Base-by-base conservation (phyloP, 2,888 invertebrate genomes). In the Tromatobia lineatoria region DNA sequence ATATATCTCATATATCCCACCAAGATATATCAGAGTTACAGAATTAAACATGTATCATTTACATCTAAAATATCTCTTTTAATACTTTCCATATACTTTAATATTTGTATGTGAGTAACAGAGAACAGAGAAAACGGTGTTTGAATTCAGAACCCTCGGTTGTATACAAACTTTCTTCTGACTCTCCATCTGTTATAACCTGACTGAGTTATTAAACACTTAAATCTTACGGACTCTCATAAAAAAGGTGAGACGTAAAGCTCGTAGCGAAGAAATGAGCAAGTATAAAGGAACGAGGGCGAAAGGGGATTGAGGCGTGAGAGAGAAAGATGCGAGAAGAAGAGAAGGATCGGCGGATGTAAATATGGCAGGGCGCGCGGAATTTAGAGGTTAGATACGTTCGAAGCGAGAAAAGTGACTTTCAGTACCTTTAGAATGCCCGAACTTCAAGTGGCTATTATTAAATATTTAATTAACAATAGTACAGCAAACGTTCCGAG, bases 161-260 rank as follows among this genome's bases (percentile, higher is more conserved):
- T 20, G 20, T 54, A 54, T 54, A 54, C 52, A 54, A 20, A 54
- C 20, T 11, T 20, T 20, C 52, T 10, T 10, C 20, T 10, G 20
- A 1, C 1, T 20, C 52, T 20, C 52, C 11, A 52, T 18, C 52
- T 23, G 52, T 54, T 54, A 54, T 23, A 29, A 70, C 18, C 38
- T 70, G 29, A 29, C 25, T 59, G 70, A 87, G 87, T 91, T 91
- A 91, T 90, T 91, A 89, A 92, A 89, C 88, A 88, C 88, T 91
- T 90, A 89, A 91, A 92, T 90, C 88, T 89, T 89, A 80, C 86
- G 79, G 11, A 47, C 42, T 57, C 34, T 66, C 45, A 54, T 52
- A 80, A 79, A 76, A 67, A 70, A 42, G 69, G 80, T 78, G 80
- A 73, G 75, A 71, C 61, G 42, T 45, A 79, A 84, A 79, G 79